Conservation (phyloP, 2,113 vertebrate genomes). For the Axis porcinus region DNA sequence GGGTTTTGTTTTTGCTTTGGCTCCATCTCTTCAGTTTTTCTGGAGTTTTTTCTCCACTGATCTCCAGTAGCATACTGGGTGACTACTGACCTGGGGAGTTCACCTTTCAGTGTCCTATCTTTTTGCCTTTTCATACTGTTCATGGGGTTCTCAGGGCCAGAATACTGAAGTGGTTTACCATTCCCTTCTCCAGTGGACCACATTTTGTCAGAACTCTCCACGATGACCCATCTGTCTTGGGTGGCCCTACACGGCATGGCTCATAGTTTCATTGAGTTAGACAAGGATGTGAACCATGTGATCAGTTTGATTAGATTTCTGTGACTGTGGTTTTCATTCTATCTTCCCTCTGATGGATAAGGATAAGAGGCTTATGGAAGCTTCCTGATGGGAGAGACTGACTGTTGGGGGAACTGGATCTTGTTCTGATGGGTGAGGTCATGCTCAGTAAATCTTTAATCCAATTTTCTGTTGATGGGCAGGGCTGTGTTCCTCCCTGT, state of each 20-base stretch:
- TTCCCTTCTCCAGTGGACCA: neutral
- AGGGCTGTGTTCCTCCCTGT: too few relatives aligned
- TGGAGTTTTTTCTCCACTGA: neutral
- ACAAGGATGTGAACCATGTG: neutral
- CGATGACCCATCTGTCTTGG: neutral
- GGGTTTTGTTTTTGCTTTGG: neutral
- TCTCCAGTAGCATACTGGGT: neutral
- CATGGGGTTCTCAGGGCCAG: neutral
- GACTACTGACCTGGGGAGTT: neutral
- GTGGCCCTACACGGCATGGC: neutral
- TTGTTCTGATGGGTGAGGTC: too few relatives aligned
- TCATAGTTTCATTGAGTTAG: neutral
- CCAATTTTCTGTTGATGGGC: too few relatives aligned
- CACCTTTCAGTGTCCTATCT: neutral
- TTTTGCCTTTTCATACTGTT: neutral
- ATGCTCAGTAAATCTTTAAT: too few relatives aligned
- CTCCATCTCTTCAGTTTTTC: neutral
- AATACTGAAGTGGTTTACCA: neutral
- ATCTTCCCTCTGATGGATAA: neutral
- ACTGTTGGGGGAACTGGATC: too few relatives aligned
- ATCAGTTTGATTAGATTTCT: neutral
- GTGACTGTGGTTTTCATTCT: neutral
- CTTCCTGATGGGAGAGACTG: too few relatives aligned
- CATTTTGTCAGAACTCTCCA: neutral
- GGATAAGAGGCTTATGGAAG: too few relatives aligned